Percentiles rank a stretch among this genome's conserved stretches.
Conservation (phyloP, 2,888 invertebrate genomes). For the Macrophya annulata region DNA sequence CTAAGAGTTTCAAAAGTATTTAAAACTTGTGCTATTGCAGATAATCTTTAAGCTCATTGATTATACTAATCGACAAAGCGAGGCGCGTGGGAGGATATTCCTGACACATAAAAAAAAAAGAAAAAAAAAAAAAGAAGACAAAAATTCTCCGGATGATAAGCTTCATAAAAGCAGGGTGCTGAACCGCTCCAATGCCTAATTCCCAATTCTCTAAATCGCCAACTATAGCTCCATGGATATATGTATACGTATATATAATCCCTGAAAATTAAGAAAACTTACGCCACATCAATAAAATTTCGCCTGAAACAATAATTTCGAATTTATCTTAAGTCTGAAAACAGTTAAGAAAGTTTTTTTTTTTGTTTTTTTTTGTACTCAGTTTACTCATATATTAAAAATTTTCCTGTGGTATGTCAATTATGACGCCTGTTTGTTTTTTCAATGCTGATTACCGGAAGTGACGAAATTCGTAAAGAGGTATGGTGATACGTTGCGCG, state of each 20-base stretch:
- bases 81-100: not conserved
- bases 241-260: not conserved
- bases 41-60: conserved; percentile 29
- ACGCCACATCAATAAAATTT: not conserved
- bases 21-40: conserved; percentile 31
- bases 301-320: not conserved
- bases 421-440: not conserved
- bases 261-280: not conserved
- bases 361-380: not conserved
- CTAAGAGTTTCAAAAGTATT: conserved; percentile 29
- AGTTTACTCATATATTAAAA: not conserved
- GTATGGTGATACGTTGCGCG: not conserved
- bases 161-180: not conserved
- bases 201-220: not conserved
- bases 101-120: not conserved
- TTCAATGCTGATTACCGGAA: not conserved
- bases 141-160: not conserved
- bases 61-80: conserved; percentile 34
- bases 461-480: conserved; percentile 22
- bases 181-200: not conserved
- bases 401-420: no score
- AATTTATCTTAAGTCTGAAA: not conserved
- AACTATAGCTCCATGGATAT: not conserved
- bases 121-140: not conserved
- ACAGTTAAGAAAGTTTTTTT: not conserved